Evolutionary conservation across 2,888 invertebrate species (phyloP), one percentile per base, ranked within the genome.

Genomic region (Tiphia femorata): DNA sequence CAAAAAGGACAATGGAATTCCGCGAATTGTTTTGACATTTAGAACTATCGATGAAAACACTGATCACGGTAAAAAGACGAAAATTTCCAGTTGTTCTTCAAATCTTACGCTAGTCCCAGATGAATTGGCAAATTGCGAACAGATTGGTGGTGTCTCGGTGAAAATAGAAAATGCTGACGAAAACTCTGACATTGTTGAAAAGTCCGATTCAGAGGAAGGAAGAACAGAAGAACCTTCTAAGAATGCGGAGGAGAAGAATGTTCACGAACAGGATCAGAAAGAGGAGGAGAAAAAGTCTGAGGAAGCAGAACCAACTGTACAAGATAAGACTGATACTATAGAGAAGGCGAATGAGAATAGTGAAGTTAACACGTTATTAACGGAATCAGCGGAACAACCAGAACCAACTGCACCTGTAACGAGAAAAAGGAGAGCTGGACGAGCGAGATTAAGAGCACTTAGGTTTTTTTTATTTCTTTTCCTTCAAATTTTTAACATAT

Each of bases 1-100:
- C 1, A 78, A 74, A 20, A 82, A 83, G 38, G 79, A 82, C 29
- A 75, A 70, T 7, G 78, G 72, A 37, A 87, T 88, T 73, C 88
- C 88, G 2, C 85, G 89, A 35, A 89, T 89, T 54, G 88, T 89
- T 6, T 78, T 89, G 25, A 89, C 89, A 0, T 88, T 89, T 63
- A 85, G 88, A n/a, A 88, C 89, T 0, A 81, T 81, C 48, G 84
- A 84, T 49, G 84, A 84, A 46, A 81, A 81, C 48, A 84, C 83
- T 0, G 82, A 84, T 68, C 72, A 81, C 25, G 82, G 83, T 6
- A 82, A 72, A 55, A 83, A 81, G 58, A 80, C 80, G 0, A 83
- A 81, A 44, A 82, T 81, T 58, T 82, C 81, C 5, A 83, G 82
- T 50, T 82, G 81, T 42, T 77, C 78, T 3, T 80, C 83, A 1